Evolutionary conservation across 37 sponge, comb jelly and placozoan genomes (phyloP), one percentile per base, ranked within the genome.

Genomic region (Ephydatia muelleri): DNA sequence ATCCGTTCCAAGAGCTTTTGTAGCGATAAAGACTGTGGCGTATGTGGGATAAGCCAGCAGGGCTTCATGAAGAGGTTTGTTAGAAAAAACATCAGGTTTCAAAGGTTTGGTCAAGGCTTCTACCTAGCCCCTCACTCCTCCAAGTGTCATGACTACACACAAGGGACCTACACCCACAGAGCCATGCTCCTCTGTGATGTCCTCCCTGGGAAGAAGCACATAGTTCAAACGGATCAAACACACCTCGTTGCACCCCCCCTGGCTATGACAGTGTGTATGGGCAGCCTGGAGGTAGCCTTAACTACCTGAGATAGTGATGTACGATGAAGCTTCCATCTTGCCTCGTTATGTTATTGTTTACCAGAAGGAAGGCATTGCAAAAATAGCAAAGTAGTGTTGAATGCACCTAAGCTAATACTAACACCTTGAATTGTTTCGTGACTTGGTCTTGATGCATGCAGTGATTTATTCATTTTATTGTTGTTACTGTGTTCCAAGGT

Each of bases 121-220:
- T 95, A 95, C 78, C 65, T 95, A 19, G 90, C 95, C 13, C 90
- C 90, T 19, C 89, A 95, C 68, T 89, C 93, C 3, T 91, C 92
- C 25, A 92, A 92, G 43, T 92, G 92, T 49, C 95, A n/a, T 64
- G 90, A 92, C 72, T 95, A 95, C 76, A 95, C 95, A 9, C 82
- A 77, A 32, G 95, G 95, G 5, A 22, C 11, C 29, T 27, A 67
- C 30, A 70, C 65, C 32, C 83, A 88, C 71, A 38, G 95, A 40
- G 90, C 90, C 26, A 92, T 95, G 88, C 57, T 95, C 35, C 79
- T 87, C 27, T 84, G 80, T 43, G 84, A 92, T 32, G 90, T 92
- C 47, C 88, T 75, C 29, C 90, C 86, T 3, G 95, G 95, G 14
- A 82, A 38, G 25, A 89, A 89, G 38, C 71, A 84, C 70, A 32